phyloP scores from a whole-genome alignment of 1,140 invertebrate genomes.

The Eriosoma lanigerum region DNA sequence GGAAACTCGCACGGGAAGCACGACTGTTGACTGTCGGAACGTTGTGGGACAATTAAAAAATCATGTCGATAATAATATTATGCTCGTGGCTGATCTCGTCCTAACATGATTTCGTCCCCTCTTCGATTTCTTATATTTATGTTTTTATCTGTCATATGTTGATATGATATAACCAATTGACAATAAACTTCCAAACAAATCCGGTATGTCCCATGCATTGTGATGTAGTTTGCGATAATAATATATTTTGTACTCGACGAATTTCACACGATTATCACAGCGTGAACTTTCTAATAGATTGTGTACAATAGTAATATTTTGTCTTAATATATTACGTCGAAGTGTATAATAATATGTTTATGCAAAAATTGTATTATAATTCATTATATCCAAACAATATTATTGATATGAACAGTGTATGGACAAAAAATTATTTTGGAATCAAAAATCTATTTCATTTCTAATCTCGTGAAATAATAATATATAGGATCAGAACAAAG shows the following conservation, averaged over 20 bases:
- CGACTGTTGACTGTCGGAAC: not conserved
- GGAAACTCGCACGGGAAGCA: slow-evolving; percentile 18
- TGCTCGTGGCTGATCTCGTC: slow-evolving; percentile 39
- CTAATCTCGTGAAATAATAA: too few species aligned
- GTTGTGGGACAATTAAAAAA: slow-evolving; percentile 38
- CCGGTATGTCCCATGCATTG: not conserved
- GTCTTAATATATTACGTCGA: too few species aligned
- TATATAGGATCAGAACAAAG: too few species aligned
- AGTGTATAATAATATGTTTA: too few species aligned
- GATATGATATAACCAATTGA: not conserved
- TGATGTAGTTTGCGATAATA: not conserved
- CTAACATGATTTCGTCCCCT: slow-evolving; percentile 8
- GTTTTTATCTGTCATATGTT: not conserved
- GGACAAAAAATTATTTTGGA: too few species aligned
- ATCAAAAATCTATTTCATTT: too few species aligned
- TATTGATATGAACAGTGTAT: too few species aligned
- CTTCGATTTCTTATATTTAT: too few species aligned
- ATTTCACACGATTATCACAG: slow-evolving; percentile 6
- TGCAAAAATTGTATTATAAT: too few species aligned
- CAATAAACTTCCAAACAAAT: slow-evolving; percentile 24
- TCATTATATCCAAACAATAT: too few species aligned
- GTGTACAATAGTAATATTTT: not conserved
- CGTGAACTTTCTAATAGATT: slow-evolving; percentile 28
- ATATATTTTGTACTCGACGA: not conserved
- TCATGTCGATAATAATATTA: slow-evolving; percentile 25